Percentiles rank a stretch among this genome's conserved stretches.
Evolutionary conservation across 2,888 invertebrate genomes (phyloP).

Genomic region (Macrosoma leucophasiata): DNA sequence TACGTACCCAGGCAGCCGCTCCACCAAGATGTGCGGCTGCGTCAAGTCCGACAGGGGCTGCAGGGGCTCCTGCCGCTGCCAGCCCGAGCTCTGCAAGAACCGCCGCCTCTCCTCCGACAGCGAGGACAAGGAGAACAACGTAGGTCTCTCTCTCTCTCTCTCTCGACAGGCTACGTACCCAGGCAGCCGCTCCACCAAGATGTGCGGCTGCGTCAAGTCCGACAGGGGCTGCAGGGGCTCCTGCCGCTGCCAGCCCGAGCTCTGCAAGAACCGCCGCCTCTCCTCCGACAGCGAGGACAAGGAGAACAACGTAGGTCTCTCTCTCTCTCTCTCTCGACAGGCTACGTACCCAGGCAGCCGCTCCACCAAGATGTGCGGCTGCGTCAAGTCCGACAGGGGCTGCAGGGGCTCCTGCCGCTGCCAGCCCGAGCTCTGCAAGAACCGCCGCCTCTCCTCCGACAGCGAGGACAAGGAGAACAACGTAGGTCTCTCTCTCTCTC

Average conservation of each 20-base stretch:
- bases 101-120: conserved; percentile 36
- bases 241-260: conserved; percentile 71
- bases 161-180: no score
- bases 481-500: conserved; percentile 31
- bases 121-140: conserved; percentile 58
- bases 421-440: conserved; percentile 55
- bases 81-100: conserved; percentile 56
- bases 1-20: conserved; percentile 7
- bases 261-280: conserved; percentile 51
- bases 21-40: conserved; percentile 73
- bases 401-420: conserved; percentile 75
- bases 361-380: conserved; percentile 74
- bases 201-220: conserved; percentile 77
- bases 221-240: conserved; percentile 51
- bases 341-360: conserved; percentile 78
- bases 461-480: conserved; percentile 59
- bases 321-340: no score
- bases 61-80: conserved; percentile 70
- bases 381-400: conserved; percentile 63
- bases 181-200: conserved; percentile 72
- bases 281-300: conserved; percentile 54
- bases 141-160: conserved; percentile 31
- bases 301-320: conserved; percentile 40
- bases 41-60: conserved; percentile 68
- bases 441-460: conserved; percentile 38